Evolutionary conservation across 2,888 invertebrate species (phyloP).

Genomic region (Dicyrtomina minuta): DNA sequence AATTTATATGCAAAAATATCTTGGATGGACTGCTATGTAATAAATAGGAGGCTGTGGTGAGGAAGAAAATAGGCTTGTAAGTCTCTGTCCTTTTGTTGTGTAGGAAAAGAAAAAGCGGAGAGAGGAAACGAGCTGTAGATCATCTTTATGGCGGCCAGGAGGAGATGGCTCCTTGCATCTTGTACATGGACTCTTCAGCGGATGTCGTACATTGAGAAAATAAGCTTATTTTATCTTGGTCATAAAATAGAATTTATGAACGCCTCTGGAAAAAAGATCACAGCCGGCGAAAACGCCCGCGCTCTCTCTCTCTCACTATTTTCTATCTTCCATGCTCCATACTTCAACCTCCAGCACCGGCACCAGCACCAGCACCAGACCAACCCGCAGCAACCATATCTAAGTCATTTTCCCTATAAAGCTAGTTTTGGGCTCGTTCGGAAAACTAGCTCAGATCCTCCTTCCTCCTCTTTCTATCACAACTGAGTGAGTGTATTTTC

Average conservation of each 20-base stretch:
- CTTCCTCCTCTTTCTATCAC: neutral
- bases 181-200: conserved; percentile 54
- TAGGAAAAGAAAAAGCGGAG: conserved; percentile 10
- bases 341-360: neutral
- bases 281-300: conserved; percentile 24
- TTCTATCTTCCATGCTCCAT: neutral
- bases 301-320: neutral
- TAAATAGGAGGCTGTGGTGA: conserved; percentile 6
- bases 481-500: no score
- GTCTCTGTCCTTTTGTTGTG: neutral
- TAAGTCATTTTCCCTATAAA: no score
- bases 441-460: neutral
- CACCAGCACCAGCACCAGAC: neutral
- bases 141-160: conserved; percentile 33
- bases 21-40: neutral
- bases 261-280: conserved; percentile 43
- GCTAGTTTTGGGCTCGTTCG: no score
- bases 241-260: conserved; percentile 59
- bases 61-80: conserved; percentile 19
- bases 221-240: conserved; percentile 60
- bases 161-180: conserved; percentile 32
- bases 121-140: conserved; percentile 34
- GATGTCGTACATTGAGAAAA: conserved; percentile 59
- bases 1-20: conserved; percentile 14
- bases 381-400: no score